Percentiles rank a stretch among this genome's conserved stretches.
Conservation (phyloP, 2,113 vertebrate genomes). For the Panurus biarmicus region DNA sequence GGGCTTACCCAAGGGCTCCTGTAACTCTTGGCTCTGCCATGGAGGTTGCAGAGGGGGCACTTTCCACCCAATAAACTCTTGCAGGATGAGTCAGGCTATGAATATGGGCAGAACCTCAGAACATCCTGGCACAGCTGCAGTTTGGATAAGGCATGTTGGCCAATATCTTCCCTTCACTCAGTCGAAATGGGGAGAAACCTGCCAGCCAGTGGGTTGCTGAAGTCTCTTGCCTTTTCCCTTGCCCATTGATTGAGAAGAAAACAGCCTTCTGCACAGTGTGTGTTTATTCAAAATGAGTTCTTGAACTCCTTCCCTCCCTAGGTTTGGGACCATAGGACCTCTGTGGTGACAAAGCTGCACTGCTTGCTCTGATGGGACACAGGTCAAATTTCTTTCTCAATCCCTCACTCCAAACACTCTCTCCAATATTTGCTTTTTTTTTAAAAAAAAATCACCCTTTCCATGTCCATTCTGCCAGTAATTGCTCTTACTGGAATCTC, state of each 20-base stretch:
- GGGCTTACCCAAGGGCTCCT: neutral
- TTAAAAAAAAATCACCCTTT: neutral
- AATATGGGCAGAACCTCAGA: neutral
- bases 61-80: neutral
- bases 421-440: constrained; percentile 7
- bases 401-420: neutral
- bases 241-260: neutral
- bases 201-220: neutral
- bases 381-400: neutral
- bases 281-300: neutral
- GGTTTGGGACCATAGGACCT: neutral
- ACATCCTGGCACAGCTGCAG: neutral
- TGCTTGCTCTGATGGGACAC: neutral
- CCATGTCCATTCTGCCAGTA: neutral
- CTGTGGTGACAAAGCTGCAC: neutral
- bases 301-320: neutral
- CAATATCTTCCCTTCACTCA: neutral
- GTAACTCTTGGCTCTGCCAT: neutral
- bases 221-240: neutral
- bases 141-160: neutral
- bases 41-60: neutral
- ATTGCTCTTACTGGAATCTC: constrained; percentile 17
- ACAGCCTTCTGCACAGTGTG: neutral
- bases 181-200: neutral
- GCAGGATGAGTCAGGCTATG: neutral